A percentile compares a stretch with the other conserved stretches of the same genome.
phyloP scores from a whole-genome alignment of 2,888 invertebrate species.

The Artemia sinica region DNA sequence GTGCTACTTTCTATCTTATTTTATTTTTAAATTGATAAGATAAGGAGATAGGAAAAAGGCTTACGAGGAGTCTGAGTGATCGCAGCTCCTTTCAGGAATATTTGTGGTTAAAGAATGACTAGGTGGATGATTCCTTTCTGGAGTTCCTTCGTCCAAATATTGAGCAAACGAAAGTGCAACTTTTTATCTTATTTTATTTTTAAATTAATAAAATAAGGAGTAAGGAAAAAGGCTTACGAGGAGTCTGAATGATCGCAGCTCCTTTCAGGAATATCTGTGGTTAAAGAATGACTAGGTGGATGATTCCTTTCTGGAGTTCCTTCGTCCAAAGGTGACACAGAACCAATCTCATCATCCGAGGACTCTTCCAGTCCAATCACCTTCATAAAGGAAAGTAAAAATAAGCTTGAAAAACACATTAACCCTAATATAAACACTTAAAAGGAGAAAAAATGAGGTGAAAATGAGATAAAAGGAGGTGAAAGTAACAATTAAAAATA shows the following conservation, averaged over 20 bases:
- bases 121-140: slow-evolving; percentile 24
- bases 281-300: slow-evolving; percentile 23
- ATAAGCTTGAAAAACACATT: no score
- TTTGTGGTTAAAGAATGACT: slow-evolving; percentile 22
- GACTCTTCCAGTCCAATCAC: slow-evolving; percentile 50
- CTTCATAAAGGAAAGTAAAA: no score
- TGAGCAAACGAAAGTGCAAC: no score
- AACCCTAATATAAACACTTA: no score
- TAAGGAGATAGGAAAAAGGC: slow-evolving; percentile 27
- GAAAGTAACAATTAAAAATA: no score
- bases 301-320: slow-evolving; percentile 27
- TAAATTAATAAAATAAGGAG: not conserved
- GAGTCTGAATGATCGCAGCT: slow-evolving; percentile 46
- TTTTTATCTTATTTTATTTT: no score
- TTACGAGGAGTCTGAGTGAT: slow-evolving; percentile 50
- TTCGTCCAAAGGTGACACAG: slow-evolving; percentile 61
- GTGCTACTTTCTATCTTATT: no score
- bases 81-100: slow-evolving; percentile 31
- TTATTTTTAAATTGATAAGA: no score
- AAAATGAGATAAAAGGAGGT: no score
- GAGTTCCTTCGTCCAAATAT: no score
- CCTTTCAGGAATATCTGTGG: slow-evolving; percentile 18
- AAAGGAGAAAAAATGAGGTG: no score
- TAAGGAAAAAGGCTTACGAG: slow-evolving; percentile 36
- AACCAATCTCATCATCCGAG: slow-evolving; percentile 60